Base-by-base conservation (phyloP, 2,888 invertebrate genomes). In the Pedicia rivosa region DNA sequence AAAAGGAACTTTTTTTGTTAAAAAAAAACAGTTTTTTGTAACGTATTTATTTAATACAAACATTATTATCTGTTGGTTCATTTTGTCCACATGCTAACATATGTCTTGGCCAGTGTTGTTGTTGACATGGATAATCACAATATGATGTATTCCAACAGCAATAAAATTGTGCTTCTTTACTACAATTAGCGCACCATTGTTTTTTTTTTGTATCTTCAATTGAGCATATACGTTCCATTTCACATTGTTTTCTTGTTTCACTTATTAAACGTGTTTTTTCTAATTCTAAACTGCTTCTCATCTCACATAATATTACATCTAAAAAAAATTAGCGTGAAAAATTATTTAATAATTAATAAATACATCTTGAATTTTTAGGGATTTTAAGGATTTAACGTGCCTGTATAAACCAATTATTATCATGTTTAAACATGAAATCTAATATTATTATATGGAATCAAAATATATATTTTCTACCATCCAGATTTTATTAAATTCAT, bases 81-180 rank as follows among this genome's bases (percentile, higher is more conserved):
- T 44, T 46, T 45, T 56, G 56, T 3, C 50, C 50, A 42, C 57
- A 57, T 12, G 42, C 41, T 3, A 41, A 17, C 3, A 56, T 74
- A 57, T 91, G 91, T 7, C 68, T 62, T 2, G 76, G 60, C 91
- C 91, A 91, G 58, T 91, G 88, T 45, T 74, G 67, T 51, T 81
- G 74, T 59, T 91, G 91, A 50, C 92, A 92, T 2, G 76, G 70
- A 55, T 81, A 80, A 63, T 84, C 82, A 59, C 92, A 94, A 59
- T 94, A 94, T 36, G 87, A 78, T 0, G 91, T 91, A 64, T 91
- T 92, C 91, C 92, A 94, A 54, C 94, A 94, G 53, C 94, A 94
- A 59, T 90, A 88, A 58, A 87, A 86, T 48, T 81, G 75, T 1
- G 92, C 87, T 59, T 91, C 91, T 46, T 80, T 79, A 27, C 72